phyloP scores from a whole-genome alignment of 2,113 vertebrate species.

The Corythornis madagascariensis region DNA sequence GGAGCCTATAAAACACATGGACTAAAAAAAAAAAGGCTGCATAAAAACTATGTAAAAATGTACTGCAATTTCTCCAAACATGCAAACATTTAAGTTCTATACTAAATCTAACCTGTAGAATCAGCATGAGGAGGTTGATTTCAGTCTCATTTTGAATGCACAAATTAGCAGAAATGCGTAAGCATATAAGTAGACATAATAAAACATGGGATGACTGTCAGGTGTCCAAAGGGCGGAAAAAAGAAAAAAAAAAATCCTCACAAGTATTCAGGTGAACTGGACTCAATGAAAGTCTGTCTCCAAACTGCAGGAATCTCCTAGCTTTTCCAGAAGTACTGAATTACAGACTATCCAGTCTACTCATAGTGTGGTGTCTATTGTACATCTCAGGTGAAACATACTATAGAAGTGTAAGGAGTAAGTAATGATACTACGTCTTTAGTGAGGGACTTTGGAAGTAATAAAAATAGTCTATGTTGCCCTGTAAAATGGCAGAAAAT shows the following conservation, averaged over 20 bases:
- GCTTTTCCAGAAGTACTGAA: neutral
- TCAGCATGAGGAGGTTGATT: neutral
- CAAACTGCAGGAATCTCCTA: neutral
- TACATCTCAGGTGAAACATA: neutral
- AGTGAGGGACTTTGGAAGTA: neutral
- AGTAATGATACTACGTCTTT: neutral
- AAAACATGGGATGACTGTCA: neutral
- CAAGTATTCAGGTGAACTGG: neutral
- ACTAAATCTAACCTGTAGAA: neutral
- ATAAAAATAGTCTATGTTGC: neutral
- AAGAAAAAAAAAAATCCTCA: neutral
- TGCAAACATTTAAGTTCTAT: neutral
- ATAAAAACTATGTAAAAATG: neutral
- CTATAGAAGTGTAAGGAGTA: neutral
- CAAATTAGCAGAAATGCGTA: neutral
- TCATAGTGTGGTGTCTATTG: neutral
- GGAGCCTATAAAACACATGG: neutral
- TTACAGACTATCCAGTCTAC: neutral
- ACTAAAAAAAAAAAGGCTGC: neutral
- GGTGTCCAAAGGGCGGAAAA: neutral
- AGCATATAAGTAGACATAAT: neutral
- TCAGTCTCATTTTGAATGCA: neutral
- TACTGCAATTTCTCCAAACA: neutral
- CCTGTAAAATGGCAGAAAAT: neutral
- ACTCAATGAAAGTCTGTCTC: neutral